Conservation (phyloP, 2,888 invertebrate genomes). For the Drosophila flavopinicola region DNA sequence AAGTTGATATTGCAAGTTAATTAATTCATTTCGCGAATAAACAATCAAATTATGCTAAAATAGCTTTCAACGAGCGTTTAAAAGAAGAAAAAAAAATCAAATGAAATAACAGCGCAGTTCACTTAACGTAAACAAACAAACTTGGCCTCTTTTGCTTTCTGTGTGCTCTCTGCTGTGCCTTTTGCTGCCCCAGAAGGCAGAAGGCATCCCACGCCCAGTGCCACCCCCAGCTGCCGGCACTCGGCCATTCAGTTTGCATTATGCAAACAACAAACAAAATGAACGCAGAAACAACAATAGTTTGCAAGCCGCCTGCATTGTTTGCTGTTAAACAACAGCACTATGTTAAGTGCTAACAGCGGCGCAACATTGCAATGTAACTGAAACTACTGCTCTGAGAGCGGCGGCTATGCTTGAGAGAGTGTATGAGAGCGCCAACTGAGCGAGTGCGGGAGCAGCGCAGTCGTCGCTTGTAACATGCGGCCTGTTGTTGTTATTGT, state of each 20-base stretch:
- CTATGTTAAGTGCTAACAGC: conserved; percentile 50
- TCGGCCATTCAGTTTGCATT: conserved; percentile 35
- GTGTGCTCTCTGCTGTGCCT: conserved; percentile 15
- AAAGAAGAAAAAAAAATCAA: conserved; percentile 4
- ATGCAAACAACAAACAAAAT: conserved; percentile 35
- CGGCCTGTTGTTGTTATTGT: conserved; percentile 34
- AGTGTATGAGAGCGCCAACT: conserved; percentile 28
- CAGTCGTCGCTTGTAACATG: conserved; percentile 47
- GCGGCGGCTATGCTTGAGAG: conserved; percentile 20
- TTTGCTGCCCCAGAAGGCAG: conserved; percentile 31
- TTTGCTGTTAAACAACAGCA: conserved; percentile 35
- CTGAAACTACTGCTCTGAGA: conserved; percentile 26
- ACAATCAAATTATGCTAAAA: no score
- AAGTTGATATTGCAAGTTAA: no score
- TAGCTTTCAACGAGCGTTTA: no score
- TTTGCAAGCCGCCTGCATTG: conserved; percentile 39
- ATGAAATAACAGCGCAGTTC: conserved; percentile 31
- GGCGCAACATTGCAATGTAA: conserved; percentile 55
- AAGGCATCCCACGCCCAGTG: neutral
- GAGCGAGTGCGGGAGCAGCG: conserved; percentile 50
- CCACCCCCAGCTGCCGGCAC: conserved; percentile 5
- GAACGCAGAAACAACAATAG: conserved; percentile 28
- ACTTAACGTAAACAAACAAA: conserved; percentile 52
- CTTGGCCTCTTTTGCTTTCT: conserved; percentile 9
- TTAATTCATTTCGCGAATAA: no score